Conservation (phyloP, 2,888 invertebrate species). For the Loripinus fragilis region DNA sequence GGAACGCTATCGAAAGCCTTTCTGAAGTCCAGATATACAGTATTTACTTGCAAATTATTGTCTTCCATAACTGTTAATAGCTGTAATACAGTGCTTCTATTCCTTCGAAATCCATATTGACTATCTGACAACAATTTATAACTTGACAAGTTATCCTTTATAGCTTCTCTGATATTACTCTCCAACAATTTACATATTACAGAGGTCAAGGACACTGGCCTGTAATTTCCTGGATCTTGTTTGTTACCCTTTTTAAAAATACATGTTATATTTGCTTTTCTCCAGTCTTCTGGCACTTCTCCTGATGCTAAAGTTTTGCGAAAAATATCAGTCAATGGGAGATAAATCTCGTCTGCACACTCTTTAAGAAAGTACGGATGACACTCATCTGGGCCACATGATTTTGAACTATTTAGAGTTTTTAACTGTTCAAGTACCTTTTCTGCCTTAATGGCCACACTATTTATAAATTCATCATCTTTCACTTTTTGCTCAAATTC, state of each 20-base stretch:
- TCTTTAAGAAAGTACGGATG: conserved; percentile 20
- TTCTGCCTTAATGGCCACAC: neutral
- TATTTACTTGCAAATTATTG: too few species aligned
- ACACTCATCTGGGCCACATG: conserved; percentile 18
- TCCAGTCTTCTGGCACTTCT: conserved; percentile 20
- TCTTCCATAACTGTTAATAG: too few species aligned
- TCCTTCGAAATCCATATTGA: too few species aligned
- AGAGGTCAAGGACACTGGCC: conserved; percentile 22
- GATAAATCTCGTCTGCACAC: neutral
- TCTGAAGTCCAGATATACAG: too few species aligned
- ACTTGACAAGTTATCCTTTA: too few species aligned
- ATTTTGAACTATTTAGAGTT: conserved; percentile 16
- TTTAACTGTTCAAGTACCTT: conserved; percentile 3
- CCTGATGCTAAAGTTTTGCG: neutral
- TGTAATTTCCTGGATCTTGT: conserved; percentile 26
- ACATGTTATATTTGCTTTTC: conserved; percentile 19
- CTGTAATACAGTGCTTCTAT: too few species aligned
- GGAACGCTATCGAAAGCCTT: too few species aligned
- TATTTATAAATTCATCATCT: neutral
- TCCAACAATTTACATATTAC: too few species aligned
- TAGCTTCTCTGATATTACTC: too few species aligned
- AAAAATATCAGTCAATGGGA: conserved; percentile 10
- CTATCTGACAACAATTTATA: too few species aligned
- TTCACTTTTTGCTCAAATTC: neutral
- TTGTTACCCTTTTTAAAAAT: conserved; percentile 29